Evolutionary conservation across 2,113 vertebrate genomes (phyloP).

Genomic region (Cephalopholis sonnerati): DNA sequence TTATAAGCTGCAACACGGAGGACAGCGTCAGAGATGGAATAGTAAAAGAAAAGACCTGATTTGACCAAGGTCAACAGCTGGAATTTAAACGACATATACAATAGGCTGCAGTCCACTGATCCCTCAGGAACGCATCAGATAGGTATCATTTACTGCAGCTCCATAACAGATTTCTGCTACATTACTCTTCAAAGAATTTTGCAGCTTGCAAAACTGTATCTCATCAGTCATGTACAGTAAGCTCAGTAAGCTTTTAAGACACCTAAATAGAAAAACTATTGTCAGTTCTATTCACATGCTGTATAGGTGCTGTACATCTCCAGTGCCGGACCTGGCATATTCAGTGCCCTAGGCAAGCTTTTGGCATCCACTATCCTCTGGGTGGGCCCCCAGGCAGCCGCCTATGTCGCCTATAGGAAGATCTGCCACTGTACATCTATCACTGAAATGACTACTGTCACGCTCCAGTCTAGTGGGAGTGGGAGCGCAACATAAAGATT

Average conservation of each 20-base stretch:
- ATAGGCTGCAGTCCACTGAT: slow-evolving; percentile 41
- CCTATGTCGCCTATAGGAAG: too few relatives aligned
- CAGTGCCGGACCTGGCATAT: too few relatives aligned
- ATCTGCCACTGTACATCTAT: too few relatives aligned
- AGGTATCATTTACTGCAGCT: slow-evolving; percentile 53
- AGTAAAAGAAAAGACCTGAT: slow-evolving; percentile 36
- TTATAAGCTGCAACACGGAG: slow-evolving; percentile 7
- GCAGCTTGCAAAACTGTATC: slow-evolving; percentile 25
- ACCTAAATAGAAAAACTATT: slow-evolving; percentile 10
- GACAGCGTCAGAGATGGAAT: slow-evolving; percentile 33
- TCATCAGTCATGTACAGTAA: slow-evolving; percentile 33
- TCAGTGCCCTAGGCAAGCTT: too few relatives aligned
- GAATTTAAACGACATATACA: slow-evolving; percentile 40
- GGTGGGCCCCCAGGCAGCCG: too few relatives aligned
- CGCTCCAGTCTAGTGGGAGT: too few relatives aligned
- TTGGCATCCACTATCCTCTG: too few relatives aligned
- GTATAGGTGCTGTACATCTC: slow-evolving; percentile 3
- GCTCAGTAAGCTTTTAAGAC: slow-evolving; percentile 38
- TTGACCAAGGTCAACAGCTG: slow-evolving; percentile 61
- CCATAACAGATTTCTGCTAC: slow-evolving; percentile 45
- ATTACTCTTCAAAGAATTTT: slow-evolving; percentile 51
- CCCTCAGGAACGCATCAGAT: slow-evolving; percentile 55
- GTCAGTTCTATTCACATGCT: slow-evolving; percentile 14
- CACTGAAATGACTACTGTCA: too few relatives aligned
- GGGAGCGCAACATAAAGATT: too few relatives aligned